Percentiles rank a stretch among this genome's conserved stretches.
Conservation (phyloP, 2,888 invertebrate genomes). For the Rotaria macrura region DNA sequence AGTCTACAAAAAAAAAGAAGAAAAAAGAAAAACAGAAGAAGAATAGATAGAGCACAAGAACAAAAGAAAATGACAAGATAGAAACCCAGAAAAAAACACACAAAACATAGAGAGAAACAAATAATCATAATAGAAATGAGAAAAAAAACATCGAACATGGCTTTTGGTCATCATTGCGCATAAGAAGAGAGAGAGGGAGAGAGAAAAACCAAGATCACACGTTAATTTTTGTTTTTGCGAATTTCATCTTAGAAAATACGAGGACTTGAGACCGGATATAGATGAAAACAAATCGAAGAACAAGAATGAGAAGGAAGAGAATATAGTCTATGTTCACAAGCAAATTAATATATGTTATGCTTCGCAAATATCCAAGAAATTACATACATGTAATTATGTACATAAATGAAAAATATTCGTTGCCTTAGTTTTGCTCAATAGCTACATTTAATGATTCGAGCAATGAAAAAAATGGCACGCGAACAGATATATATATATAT, state of each 20-base stretch:
- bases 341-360: neutral
- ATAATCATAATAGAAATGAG: neutral
- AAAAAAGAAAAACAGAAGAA: neutral
- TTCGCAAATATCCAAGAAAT: neutral
- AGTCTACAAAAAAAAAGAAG: neutral
- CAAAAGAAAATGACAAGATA: neutral
- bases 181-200: neutral
- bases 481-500: constrained; percentile 13
- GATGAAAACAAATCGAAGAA: neutral
- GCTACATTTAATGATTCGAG: neutral
- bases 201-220: neutral
- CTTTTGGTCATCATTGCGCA: neutral
- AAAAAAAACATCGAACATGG: neutral
- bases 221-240: neutral
- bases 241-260: neutral
- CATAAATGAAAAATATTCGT: constrained; percentile 1
- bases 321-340: neutral
- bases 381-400: neutral
- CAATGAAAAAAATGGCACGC: neutral
- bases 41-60: neutral
- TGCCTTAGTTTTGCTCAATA: neutral
- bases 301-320: neutral
- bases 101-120: neutral
- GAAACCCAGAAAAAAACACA: neutral
- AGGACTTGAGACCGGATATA: neutral